Conservation (phyloP, 2,797 vertebrate species). For the Rachycentron canadum region DNA sequence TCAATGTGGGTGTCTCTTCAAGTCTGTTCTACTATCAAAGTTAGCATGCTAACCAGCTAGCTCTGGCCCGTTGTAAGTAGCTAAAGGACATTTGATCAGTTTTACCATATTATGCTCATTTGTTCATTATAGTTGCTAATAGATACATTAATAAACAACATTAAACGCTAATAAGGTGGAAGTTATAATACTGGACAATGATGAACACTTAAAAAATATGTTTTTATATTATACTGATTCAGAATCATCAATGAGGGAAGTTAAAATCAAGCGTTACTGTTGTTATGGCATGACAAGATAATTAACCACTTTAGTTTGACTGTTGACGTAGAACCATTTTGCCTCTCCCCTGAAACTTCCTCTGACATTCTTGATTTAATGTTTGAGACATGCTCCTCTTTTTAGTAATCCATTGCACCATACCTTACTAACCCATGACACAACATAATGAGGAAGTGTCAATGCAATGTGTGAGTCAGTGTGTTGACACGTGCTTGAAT, state of each 20-base stretch:
- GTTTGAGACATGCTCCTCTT: neutral
- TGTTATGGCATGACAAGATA: neutral
- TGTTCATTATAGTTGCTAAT: neutral
- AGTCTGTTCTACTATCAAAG: no score
- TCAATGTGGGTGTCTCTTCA: no score
- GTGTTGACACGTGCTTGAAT: constrained; percentile 1
- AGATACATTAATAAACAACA: neutral
- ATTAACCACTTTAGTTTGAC: neutral
- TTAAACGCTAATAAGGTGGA: neutral
- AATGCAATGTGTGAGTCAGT: constrained; percentile 39
- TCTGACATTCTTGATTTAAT: neutral
- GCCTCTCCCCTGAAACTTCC: neutral
- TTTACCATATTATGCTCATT: neutral
- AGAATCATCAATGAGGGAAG: neutral
- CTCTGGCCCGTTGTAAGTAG: no score
- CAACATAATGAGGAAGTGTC: constrained; percentile 46
- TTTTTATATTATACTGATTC: neutral
- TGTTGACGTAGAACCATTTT: constrained; percentile 5
- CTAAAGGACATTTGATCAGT: no score
- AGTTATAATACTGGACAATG: neutral
- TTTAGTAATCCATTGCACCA: neutral
- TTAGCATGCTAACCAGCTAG: no score
- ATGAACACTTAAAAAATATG: neutral
- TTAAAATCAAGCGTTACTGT: neutral
- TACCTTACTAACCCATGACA: constrained; percentile 38